Evolutionary conservation across 2,888 invertebrate genomes (phyloP), one percentile per base, ranked within the genome.

Genomic region (Caenorhabditis uteleia): DNA sequence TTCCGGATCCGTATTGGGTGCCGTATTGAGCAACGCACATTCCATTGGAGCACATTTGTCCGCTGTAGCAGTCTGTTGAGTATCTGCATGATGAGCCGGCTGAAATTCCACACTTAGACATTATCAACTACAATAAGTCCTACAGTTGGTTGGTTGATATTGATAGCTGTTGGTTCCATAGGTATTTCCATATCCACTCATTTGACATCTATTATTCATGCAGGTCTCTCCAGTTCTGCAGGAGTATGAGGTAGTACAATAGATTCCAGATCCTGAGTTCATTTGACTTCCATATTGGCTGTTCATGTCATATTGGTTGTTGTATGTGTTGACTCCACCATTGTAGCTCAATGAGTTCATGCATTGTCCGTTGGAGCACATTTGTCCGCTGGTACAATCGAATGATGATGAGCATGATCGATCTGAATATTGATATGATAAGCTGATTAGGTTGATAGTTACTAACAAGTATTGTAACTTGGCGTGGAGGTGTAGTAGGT

Each of bases 1-100:
- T 56, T n/a, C n/a, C n/a, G n/a, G n/a, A n/a, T n/a, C n/a, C n/a
- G 51, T 62, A 56, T 5, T 46, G 44, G 2, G 62, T 56, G 36
- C 62, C 62, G 46, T 62, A 62, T 39, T 51, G 56, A 40, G 56
- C 45, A 36, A 56, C 56, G 20, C 62, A 62, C 16, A 51, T 23
- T 47, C 56, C 50, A 38, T 56, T 62, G 31, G 56, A 56, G 62
- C 62, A 62, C 34, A 31, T 51, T 39, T 62, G 62, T 43, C 62
- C 62, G 16, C 56, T 56, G 42, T 50, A 46, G 45, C 62, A 62
- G 42, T 62, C 62, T 2, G 62, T 56, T 16, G 62, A 47, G 45
- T 62, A 62, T 27, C 62, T 50, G 44, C 62, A 62, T 8, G 56
- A 45, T 46, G 50, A 47, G 38, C 62, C 62, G 38, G 54, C 60